Conservation (phyloP, 2,888 invertebrate species). For the Agonum fuliginosum region DNA sequence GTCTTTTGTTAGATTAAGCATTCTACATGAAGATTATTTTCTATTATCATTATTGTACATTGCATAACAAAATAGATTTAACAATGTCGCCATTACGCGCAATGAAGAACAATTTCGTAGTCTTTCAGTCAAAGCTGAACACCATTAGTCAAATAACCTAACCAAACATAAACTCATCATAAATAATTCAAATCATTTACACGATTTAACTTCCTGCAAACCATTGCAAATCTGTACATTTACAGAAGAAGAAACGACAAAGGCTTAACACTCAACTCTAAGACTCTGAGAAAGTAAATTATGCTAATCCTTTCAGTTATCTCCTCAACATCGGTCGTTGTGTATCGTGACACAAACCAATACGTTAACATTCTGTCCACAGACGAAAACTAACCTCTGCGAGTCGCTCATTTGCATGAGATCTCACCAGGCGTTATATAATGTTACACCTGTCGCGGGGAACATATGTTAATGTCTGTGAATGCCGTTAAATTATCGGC, state of each 20-base stretch:
- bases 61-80: no score
- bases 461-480: conserved; percentile 49
- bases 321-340: conserved; percentile 8
- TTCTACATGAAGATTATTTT: no score
- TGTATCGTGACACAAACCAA: conserved; percentile 27
- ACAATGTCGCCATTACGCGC: background rate
- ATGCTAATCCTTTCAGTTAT: conserved; percentile 34
- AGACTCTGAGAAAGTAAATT: conserved; percentile 3
- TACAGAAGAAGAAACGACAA: conserved; percentile 10
- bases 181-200: conserved; percentile 6
- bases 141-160: background rate
- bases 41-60: no score
- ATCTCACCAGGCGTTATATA: conserved; percentile 7
- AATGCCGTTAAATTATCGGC: conserved; percentile 52
- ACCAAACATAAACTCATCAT: conserved; percentile 10
- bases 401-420: conserved; percentile 24
- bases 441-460: conserved; percentile 47
- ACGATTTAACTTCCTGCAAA: background rate
- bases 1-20: no score
- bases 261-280: background rate
- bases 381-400: background rate
- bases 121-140: background rate
- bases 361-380: conserved; percentile 35
- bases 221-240: background rate
- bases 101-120: background rate